These are phyloP conservation scores for Hystrix cristata DNA, from an alignment of 2,113 vertebrate genomes.

Conservation along the genomic window DNA sequence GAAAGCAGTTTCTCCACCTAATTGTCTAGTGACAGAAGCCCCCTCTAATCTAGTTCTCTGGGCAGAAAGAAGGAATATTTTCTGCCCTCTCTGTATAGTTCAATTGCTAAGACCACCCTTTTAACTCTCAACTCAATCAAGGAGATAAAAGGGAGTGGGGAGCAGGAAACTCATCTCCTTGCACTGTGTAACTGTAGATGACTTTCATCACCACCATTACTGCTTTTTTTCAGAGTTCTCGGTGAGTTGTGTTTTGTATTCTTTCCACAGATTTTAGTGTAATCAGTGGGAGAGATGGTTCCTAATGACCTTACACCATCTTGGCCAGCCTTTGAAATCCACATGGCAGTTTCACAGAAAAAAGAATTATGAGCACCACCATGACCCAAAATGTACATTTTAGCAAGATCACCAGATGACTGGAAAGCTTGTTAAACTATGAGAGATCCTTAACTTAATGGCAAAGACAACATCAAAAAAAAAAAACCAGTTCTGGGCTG, in stretches of 20 bases:
- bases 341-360: neutral
- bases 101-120: neutral
- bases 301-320: neutral
- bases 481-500: neutral
- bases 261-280: neutral
- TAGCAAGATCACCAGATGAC: neutral
- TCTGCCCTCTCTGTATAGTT: neutral
- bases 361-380: neutral
- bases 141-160: neutral
- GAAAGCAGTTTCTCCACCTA: too few relatives aligned
- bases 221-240: neutral
- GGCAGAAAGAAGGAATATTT: neutral
- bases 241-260: neutral
- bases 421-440: neutral
- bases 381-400: neutral
- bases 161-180: neutral
- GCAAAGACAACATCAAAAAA: neutral
- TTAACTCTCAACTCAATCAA: neutral
- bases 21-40: neutral
- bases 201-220: neutral
- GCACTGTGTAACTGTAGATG: neutral
- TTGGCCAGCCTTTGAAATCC: neutral
- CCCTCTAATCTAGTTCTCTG: neutral
- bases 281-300: neutral
- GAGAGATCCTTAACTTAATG: neutral